A percentile compares a stretch with the other conserved stretches of the same genome.
These are phyloP conservation scores for Acanthosoma haemorrhoidale DNA, from an alignment of 2,888 invertebrate species.

Conservation along the genomic window DNA sequence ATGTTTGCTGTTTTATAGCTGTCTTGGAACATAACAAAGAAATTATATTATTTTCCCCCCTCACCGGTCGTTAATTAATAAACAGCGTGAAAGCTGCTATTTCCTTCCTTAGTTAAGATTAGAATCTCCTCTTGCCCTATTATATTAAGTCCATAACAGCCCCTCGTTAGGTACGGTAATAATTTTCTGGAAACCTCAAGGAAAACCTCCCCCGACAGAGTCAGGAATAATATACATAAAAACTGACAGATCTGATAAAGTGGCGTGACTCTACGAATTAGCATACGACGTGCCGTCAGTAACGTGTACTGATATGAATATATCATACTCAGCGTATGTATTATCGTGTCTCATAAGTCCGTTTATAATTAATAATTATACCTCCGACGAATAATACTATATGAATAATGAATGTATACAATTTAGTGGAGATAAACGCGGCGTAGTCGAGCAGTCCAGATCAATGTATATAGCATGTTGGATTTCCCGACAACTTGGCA, in stretches of 20 bases:
- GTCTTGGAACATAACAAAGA: no score
- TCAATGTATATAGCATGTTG: neutral
- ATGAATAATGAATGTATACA: no score
- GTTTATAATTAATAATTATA: no score
- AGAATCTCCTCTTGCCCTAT: neutral
- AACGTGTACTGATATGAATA: neutral
- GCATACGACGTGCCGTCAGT: neutral
- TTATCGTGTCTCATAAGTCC: no score
- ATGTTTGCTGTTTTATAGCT: no score
- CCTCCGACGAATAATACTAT: no score
- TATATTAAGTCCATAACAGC: neutral
- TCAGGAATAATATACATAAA: neutral
- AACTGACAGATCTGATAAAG: neutral
- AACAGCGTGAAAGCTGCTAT: neutral
- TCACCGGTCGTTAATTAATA: neutral
- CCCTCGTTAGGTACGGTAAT: neutral
- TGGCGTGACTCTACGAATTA: neutral
- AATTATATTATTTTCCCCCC: neutral
- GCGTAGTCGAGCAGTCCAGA: neutral
- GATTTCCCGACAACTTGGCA: neutral
- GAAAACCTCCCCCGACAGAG: neutral
- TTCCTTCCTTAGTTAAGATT: neutral
- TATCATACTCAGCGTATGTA: neutral
- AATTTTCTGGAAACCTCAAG: neutral
- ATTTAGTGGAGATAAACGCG: no score